Evolutionary conservation across 1,140 invertebrate genomes (phyloP).

Genomic region (Argopecten irradians): DNA sequence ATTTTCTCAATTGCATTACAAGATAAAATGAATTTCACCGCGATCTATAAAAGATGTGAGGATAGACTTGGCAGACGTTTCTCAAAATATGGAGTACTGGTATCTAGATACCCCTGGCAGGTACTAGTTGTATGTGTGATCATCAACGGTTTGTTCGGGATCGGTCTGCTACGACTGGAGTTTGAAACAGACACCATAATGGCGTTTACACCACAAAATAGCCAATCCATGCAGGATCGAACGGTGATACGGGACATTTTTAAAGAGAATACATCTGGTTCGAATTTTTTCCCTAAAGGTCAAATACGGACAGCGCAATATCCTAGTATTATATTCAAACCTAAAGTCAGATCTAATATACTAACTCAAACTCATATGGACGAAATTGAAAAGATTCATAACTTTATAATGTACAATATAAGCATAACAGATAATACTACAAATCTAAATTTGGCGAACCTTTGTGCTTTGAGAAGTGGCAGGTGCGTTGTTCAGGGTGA

Average conservation of each 20-base stretch:
- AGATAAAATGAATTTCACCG: no score
- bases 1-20: no score
- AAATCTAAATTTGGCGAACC: not conserved
- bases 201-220: slow-evolving; percentile 9
- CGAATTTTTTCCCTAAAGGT: slow-evolving; percentile 30
- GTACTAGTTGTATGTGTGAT: not conserved
- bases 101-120: slow-evolving; percentile 27
- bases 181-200: slow-evolving; percentile 2
- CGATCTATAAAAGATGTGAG: no score
- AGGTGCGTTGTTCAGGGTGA: slow-evolving; percentile 26
- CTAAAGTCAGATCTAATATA: not conserved
- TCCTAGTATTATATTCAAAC: not conserved
- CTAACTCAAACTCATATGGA: slow-evolving; percentile 3
- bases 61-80: slow-evolving; percentile 13
- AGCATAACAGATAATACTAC: not conserved
- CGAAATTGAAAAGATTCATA: slow-evolving; percentile 32
- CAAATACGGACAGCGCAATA: not conserved
- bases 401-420: not conserved
- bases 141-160: slow-evolving; percentile 20
- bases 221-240: slow-evolving; percentile 31
- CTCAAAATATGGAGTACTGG: slow-evolving; percentile 26
- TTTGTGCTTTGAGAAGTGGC: slow-evolving; percentile 19
- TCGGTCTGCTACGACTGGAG: not conserved
- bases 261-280: not conserved
- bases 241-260: not conserved